These are phyloP conservation scores for Heteromurus nitidus DNA, from an alignment of 2,888 invertebrate species.

Conservation along the genomic window DNA sequence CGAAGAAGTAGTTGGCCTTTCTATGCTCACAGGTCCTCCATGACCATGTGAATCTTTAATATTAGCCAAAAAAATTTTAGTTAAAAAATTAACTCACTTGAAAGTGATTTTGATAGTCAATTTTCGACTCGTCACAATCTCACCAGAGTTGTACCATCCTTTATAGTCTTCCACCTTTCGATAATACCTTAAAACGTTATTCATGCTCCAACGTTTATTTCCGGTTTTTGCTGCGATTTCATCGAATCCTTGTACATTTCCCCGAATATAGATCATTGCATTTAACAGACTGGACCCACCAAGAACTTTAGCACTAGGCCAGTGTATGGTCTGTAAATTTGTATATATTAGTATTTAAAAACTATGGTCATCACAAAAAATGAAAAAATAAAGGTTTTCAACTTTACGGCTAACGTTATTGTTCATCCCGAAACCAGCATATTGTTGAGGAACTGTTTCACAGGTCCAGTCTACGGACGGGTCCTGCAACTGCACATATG, in stretches of 20 bases:
- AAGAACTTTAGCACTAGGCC: constrained; percentile 52
- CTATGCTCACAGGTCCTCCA: constrained; percentile 57
- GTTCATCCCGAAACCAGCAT: constrained; percentile 59
- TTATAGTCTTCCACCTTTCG: constrained; percentile 61
- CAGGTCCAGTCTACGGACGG: constrained; percentile 62
- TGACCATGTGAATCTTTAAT: constrained; percentile 57
- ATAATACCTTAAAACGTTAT: constrained; percentile 62
- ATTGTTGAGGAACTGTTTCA: constrained; percentile 49
- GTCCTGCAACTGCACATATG: constrained; percentile 58
- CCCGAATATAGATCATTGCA: constrained; percentile 67
- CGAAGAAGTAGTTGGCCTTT: constrained; percentile 45
- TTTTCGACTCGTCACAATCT: too few relatives aligned
- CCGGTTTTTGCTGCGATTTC: constrained; percentile 61
- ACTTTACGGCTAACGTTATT: constrained; percentile 54
- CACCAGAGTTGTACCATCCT: constrained; percentile 65
- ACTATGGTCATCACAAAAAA: too few relatives aligned
- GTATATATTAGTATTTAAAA: neutral
- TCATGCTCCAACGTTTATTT: constrained; percentile 58
- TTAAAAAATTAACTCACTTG: too few relatives aligned
- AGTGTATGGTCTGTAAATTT: constrained; percentile 33
- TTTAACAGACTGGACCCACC: constrained; percentile 64
- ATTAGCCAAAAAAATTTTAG: too few relatives aligned
- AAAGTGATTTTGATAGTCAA: too few relatives aligned
- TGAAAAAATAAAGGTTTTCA: too few relatives aligned
- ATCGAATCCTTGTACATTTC: constrained; percentile 69